A percentile compares a stretch with the other conserved stretches of the same genome.
Evolutionary conservation across 2,113 vertebrate species (phyloP).

Genomic region (Neomonachus schauinslandi): DNA sequence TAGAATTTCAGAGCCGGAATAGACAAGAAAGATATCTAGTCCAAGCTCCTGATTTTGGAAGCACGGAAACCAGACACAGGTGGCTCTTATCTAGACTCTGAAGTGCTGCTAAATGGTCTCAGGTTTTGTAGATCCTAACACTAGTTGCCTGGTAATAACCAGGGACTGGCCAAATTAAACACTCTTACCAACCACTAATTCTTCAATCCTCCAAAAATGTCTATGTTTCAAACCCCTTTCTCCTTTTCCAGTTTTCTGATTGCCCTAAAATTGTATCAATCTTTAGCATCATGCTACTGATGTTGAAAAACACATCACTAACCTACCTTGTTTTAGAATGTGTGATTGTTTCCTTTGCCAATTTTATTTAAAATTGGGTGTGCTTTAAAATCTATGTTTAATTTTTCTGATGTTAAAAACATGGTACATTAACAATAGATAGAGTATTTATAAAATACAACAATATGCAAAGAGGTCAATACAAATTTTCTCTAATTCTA

Average conservation of each 20-base stretch:
- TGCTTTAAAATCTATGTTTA: background rate
- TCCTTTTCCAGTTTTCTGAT: background rate
- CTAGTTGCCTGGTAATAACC: background rate
- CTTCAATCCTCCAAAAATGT: background rate
- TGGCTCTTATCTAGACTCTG: accelerated
- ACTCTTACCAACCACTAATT: background rate
- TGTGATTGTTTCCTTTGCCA: background rate
- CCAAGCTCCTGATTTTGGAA: background rate
- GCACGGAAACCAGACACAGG: background rate
- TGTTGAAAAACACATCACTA: background rate
- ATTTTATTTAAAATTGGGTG: conserved; percentile 2
- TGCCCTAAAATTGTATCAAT: background rate
- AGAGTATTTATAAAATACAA: background rate
- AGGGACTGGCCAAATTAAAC: background rate
- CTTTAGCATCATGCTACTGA: background rate
- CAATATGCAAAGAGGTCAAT: background rate
- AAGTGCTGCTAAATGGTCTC: background rate
- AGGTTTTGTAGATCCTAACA: background rate
- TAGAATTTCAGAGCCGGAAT: background rate
- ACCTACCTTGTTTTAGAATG: background rate
- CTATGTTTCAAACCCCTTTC: background rate
- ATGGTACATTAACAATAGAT: background rate
- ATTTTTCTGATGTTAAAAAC: conserved; percentile 13
- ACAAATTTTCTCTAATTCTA: conserved; percentile 10
- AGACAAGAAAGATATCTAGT: accelerated